phyloP scores from a whole-genome alignment of 2,888 invertebrate species.

The Dermolepida albohirtum region DNA sequence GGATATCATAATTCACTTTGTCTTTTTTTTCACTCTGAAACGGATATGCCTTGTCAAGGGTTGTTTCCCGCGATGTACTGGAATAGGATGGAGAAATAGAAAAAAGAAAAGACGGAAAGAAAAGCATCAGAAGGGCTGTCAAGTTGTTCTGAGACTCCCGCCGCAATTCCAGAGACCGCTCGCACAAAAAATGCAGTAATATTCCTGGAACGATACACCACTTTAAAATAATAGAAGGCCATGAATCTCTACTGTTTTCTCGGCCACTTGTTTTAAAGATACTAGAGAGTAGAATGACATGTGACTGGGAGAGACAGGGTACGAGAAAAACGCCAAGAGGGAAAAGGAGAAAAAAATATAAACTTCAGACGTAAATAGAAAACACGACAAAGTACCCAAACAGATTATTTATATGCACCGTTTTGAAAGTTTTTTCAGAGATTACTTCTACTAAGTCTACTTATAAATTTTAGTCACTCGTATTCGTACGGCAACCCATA shows the following conservation, averaged over 20 bases:
- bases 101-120: background rate
- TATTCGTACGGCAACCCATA: too few species aligned
- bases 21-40: background rate
- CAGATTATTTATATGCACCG: too few species aligned
- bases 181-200: constrained; percentile 16
- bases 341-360: background rate
- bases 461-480: too few species aligned
- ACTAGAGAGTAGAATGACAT: background rate
- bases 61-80: constrained; percentile 7
- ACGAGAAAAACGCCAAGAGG: background rate
- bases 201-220: constrained; percentile 24
- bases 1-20: constrained; percentile 23
- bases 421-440: too few species aligned
- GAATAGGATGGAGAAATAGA: constrained; percentile 2
- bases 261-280: constrained; percentile 5
- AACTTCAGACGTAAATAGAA: too few species aligned
- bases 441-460: too few species aligned
- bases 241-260: constrained; percentile 19
- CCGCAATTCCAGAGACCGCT: constrained; percentile 15
- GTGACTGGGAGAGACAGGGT: background rate
- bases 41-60: constrained; percentile 19
- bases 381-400: too few species aligned
- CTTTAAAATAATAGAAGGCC: constrained; percentile 27
- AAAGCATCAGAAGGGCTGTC: constrained; percentile 13
- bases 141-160: constrained; percentile 17